Conservation (phyloP, 2,113 vertebrate species). For the Eptesicus fuscus region DNA sequence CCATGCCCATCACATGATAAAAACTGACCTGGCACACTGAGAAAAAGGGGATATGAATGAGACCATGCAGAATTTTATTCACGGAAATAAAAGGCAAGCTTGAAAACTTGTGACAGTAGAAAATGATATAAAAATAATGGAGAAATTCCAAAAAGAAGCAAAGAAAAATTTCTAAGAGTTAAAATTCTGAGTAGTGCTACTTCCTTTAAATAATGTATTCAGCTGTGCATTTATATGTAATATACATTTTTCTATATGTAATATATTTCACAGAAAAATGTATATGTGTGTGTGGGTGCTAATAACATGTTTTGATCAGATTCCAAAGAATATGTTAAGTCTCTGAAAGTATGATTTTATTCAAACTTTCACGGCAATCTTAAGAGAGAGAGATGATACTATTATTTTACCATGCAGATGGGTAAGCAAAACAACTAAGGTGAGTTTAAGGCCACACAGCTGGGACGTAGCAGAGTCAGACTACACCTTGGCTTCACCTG, state of each 20-base stretch:
- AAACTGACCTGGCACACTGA: not conserved
- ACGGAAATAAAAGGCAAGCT: conserved; percentile 1
- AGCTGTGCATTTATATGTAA: not conserved
- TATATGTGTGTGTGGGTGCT: not conserved
- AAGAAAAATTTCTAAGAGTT: not conserved
- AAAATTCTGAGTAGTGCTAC: not conserved
- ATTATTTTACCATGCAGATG: not conserved
- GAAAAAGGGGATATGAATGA: not conserved
- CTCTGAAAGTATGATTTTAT: not conserved
- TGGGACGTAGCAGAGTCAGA: not conserved
- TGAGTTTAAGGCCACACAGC: not conserved
- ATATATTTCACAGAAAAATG: not conserved
- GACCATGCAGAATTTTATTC: not conserved
- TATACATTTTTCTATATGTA: not conserved
- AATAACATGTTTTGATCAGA: not conserved
- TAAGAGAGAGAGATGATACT: not conserved
- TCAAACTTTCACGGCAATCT: not conserved
- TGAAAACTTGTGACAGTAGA: not conserved
- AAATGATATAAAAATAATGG: not conserved
- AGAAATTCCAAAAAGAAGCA: not conserved
- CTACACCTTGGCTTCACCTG: not conserved
- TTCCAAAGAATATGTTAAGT: not conserved
- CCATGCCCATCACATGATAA: not conserved
- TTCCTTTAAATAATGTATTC: conserved; percentile 15
- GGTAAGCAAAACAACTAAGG: not conserved